Conservation (phyloP, 2,113 vertebrate species). For the Actenoides lindsayi region DNA sequence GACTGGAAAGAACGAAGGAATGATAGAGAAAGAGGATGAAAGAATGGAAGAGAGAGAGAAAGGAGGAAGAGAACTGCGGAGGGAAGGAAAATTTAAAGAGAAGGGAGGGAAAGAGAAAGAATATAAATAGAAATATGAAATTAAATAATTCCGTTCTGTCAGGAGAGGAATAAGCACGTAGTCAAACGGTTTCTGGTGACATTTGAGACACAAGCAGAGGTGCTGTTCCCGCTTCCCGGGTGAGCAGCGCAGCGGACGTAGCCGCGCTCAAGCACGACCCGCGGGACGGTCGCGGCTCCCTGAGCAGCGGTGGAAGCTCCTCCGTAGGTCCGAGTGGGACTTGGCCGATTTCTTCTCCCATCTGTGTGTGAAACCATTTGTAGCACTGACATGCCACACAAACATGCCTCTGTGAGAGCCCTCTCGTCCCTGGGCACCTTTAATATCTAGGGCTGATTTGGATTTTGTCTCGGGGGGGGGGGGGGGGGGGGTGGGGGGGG, state of each 20-base stretch:
- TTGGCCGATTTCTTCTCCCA: background rate
- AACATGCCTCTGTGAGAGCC: background rate
- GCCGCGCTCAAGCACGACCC: fast-evolving
- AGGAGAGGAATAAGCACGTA: background rate
- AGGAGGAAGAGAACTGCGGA: background rate
- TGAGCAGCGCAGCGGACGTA: background rate
- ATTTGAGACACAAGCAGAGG: background rate
- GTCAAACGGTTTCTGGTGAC: background rate
- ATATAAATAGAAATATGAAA: background rate
- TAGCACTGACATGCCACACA: background rate
- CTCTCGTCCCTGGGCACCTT: background rate
- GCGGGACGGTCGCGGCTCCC: fast-evolving
- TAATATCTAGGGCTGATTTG: background rate
- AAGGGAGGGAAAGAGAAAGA: no score
- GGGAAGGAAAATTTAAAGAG: no score
- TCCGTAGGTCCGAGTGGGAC: background rate
- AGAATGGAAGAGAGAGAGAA: background rate
- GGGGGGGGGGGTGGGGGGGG: no score
- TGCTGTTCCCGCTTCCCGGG: background rate
- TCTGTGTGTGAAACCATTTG: background rate
- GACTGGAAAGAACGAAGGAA: conserved; percentile 40
- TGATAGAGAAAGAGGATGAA: background rate
- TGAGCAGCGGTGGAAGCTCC: no score
- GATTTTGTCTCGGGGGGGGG: background rate
- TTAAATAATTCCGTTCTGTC: background rate